Evolutionary conservation across 2,113 vertebrate genomes (phyloP), one percentile per base, ranked within the genome.

Genomic region (Phycodurus eques): DNA sequence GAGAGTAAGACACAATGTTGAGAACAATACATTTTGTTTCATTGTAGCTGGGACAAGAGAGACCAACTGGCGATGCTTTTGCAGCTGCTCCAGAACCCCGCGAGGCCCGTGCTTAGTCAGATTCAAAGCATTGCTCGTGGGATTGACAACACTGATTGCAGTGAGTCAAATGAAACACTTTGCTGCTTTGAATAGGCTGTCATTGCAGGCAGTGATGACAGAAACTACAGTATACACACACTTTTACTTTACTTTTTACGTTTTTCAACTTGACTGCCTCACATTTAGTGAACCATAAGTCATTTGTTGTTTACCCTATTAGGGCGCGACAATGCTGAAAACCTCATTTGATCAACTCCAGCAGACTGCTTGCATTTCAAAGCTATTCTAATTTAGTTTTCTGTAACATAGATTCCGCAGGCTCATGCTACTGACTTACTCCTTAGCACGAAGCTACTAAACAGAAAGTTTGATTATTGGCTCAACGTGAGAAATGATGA

Each of bases 41-140:
- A 72, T 12, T 74, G 39, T 47, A 76, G 65, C 33, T 66, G 47
- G 42, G 61, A 51, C 73, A 80, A 72, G 54, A 60, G 20, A 71
- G 46, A 53, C 59, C 67, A 68, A 31, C 69, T 75, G 51, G 67
- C 33, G 65, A n/a, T 74, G 62, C 68, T 59, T 76, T 77, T 70
- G 46, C 76, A 85, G 77, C 75, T 85, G 81, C 74, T 77, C 64
- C 22, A 39, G 63, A 56, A 57, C 56, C 71, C 76, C 69, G 53
- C 9, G 69, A 77, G 73, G 75, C 44, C 63, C 13, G 11, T 27
- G 66, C 66, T 60, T 70, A 68, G 67, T 70, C 49, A 76, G 46
- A 27, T 67, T 73, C 63, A 66, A 69, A 76, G 66, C 63, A 64
- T 66, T 1, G 4, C 70, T 76, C 71, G 27, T 56, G 73, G 73